Conservation (phyloP, 2,113 vertebrate genomes). For the Chelonoidis abingdonii region DNA sequence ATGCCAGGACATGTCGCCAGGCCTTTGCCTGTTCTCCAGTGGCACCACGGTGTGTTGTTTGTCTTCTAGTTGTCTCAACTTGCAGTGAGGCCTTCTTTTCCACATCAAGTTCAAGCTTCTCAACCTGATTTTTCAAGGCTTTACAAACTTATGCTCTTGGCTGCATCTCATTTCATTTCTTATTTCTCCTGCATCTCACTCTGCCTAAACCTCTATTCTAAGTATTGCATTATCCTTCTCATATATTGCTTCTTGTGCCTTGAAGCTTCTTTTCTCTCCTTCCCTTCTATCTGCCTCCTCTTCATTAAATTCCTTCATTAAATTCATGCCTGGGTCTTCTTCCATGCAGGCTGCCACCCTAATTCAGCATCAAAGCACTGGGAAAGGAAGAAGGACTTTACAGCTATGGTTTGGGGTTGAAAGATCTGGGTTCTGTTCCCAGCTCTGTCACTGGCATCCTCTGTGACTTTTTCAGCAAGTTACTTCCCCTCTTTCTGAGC, state of each 20-base stretch:
- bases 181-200: background rate
- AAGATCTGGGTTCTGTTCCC: conserved; percentile 26
- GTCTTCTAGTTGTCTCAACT: background rate
- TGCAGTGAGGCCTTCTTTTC: background rate
- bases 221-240: background rate
- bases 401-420: conserved; percentile 15
- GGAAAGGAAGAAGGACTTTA: background rate
- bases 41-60: background rate
- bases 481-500: background rate
- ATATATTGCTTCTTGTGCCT: background rate
- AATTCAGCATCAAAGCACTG: conserved; percentile 1
- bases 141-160: background rate
- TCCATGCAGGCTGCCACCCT: background rate
- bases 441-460: conserved; percentile 3
- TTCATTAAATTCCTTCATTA: background rate
- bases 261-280: background rate
- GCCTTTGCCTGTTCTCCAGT: background rate
- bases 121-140: background rate
- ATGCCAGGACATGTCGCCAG: background rate
- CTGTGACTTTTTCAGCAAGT: conserved; percentile 7
- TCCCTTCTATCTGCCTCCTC: background rate
- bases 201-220: background rate
- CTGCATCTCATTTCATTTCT: conserved; percentile 15
- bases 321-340: background rate
- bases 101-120: background rate